Conservation (phyloP, 2,797 vertebrate species). For the Toxotes lorentzi region DNA sequence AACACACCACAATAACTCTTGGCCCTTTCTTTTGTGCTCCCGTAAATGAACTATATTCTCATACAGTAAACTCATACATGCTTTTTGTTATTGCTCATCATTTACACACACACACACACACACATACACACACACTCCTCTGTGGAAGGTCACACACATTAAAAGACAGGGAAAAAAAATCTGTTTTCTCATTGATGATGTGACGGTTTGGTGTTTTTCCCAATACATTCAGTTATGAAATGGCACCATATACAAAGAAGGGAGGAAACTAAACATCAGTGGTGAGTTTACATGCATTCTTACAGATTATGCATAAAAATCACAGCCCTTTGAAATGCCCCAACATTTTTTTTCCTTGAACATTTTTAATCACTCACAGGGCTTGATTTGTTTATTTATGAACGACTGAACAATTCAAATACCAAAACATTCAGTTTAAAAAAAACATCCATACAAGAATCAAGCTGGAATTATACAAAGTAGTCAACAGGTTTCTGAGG, state of each 20-base stretch:
- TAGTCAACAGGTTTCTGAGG: background rate
- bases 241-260: background rate
- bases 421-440: background rate
- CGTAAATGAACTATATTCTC: conserved; percentile 7
- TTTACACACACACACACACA: no score
- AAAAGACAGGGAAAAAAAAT: background rate
- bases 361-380: background rate
- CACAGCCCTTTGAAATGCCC: background rate
- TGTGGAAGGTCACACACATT: background rate
- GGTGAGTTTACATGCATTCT: conserved; percentile 1
- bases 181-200: background rate
- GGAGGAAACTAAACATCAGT: background rate
- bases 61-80: background rate
- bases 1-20: conserved; percentile 2
- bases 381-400: background rate
- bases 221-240: background rate
- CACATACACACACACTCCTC: background rate
- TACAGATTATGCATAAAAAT: background rate
- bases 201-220: background rate
- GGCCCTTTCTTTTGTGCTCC: background rate
- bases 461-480: background rate
- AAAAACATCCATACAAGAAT: background rate
- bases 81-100: no score
- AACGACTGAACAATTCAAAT: background rate
- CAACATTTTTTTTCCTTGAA: no score